Evolutionary conservation across 2,113 vertebrate species (phyloP), one percentile per base, ranked within the genome.

Genomic region (Riparia riparia): DNA sequence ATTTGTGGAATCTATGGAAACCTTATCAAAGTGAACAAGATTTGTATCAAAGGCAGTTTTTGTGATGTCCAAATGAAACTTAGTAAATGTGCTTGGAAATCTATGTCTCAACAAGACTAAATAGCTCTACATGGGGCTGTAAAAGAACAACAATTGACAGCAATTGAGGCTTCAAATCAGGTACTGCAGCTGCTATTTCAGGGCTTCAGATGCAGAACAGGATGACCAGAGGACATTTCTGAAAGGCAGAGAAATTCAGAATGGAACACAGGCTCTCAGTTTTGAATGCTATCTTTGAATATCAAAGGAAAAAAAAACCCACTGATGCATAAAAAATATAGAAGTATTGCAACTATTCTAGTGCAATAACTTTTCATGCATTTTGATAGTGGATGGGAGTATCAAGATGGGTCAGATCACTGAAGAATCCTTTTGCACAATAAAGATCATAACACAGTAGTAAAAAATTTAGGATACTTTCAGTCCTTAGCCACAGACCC

Each of bases 391-490:
- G 44, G 31, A 61, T 56, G 42, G 63, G 47, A 82, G 72, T 86
- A 80, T 66, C 32, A 73, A 63, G 12, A 21, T 66, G 42, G 19
- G 72, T 39, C 39, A 80, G 54, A 88, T 32, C 58, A 78, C 56
- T 32, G 42, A 90, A 60, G 31, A 96, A 89, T 45, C 42, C 81
- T 81, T 83, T 88, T 93, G 28, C 84, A 54, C 61, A 96, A 89
- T 56, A 90, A 73, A 74, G 31, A 74, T 91, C 81, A 95, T 65
- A 82, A 6, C 56, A 79, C 47, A 73, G 87, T 18, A 88, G 89
- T 88, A 97, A 89, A 93, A 92, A 47, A 21, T 69, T 41, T 86
- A 85, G 74, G 86, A 76, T 87, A 57, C 60, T 88, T 91, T 79
- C 37, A 69, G 58, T 61, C 64, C 44, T 95, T 77, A 83, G 64